A percentile compares a stretch with the other conserved stretches of the same genome.
phyloP scores from a whole-genome alignment of 2,888 invertebrate species.

The Pseudolycoriella hygida region DNA sequence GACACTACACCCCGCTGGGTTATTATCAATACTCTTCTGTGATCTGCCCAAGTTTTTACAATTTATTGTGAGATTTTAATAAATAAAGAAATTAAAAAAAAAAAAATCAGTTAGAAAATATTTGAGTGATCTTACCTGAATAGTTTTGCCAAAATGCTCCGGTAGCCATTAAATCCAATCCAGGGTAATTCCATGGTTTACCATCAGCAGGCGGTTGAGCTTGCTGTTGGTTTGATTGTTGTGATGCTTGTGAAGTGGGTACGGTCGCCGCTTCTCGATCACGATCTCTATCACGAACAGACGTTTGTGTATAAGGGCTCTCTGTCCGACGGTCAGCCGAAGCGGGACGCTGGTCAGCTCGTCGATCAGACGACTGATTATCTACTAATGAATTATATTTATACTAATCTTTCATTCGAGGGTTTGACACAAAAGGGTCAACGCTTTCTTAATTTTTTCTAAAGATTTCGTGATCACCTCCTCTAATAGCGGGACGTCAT shows the following conservation, averaged over 20 bases:
- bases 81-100: no score
- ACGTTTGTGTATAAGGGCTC: conserved; percentile 11
- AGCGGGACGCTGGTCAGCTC: conserved; percentile 3
- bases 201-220: conserved; percentile 27
- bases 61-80: no score
- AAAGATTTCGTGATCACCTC: no score
- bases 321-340: conserved; percentile 5
- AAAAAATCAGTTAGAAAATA: no score
- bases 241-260: conserved; percentile 21
- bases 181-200: conserved; percentile 49
- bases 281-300: conserved; percentile 2
- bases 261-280: conserved; percentile 13
- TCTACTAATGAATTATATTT: no score
- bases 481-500: no score
- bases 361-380: neutral
- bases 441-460: no score
- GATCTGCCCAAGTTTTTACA: no score
- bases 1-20: no score
- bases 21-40: no score
- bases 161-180: conserved; percentile 66
- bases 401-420: no score
- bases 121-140: conserved; percentile 44
- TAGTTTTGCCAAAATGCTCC: conserved; percentile 87
- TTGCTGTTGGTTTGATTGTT: conserved; percentile 22
- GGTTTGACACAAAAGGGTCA: no score